Percentiles rank a stretch among this genome's conserved stretches.
These are phyloP conservation scores for Podocnemis expansa DNA, from an alignment of 2,113 vertebrate species.

Conservation along the genomic window DNA sequence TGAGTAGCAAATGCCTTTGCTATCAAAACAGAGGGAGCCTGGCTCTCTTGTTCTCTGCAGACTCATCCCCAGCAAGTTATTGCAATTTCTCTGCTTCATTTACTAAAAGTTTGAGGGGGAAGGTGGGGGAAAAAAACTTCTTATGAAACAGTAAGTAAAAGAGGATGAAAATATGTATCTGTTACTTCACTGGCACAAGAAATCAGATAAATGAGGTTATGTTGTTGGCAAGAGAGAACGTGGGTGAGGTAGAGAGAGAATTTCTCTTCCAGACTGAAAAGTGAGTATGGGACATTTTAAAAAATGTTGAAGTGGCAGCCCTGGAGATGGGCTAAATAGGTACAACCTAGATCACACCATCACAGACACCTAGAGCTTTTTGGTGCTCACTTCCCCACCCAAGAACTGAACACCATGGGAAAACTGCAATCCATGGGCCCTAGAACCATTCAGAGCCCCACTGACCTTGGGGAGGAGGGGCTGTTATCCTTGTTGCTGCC, in stretches of 20 bases:
- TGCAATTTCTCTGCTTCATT: not conserved
- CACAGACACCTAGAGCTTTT: accelerated
- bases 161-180: not conserved
- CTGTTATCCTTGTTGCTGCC: not conserved
- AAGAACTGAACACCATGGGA: accelerated
- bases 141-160: not conserved
- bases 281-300: not conserved
- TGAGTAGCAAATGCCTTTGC: not conserved
- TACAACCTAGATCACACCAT: not conserved
- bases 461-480: not conserved
- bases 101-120: not conserved
- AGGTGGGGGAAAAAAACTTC: not conserved
- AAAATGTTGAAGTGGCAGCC: not conserved
- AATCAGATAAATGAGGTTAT: not conserved
- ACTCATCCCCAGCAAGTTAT: not conserved
- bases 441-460: not conserved
- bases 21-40: not conserved
- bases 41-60: not conserved
- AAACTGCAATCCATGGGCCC: not conserved
- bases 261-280: not conserved
- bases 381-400: accelerated
- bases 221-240: not conserved
- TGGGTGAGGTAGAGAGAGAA: not conserved
- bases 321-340: not conserved
- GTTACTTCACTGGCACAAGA: not conserved